Conservation (phyloP, 2,113 vertebrate genomes). For the Oreocharis arfaki region DNA sequence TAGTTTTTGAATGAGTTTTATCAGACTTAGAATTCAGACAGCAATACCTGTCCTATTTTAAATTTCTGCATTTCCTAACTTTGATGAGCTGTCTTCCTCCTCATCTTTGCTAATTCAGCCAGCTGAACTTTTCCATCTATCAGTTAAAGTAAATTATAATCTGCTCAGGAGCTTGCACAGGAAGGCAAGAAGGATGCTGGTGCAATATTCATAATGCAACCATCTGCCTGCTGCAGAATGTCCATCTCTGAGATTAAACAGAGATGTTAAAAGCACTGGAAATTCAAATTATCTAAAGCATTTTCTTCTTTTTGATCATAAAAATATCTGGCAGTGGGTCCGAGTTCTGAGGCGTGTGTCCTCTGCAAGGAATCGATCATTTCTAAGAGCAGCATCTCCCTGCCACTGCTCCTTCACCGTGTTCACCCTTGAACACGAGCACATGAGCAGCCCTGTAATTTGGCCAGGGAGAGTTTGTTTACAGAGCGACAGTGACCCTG, state of each 20-base stretch:
- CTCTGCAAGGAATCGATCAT: rapidly evolving
- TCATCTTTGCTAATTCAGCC: neutral
- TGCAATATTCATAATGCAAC: neutral
- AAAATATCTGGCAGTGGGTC: neutral
- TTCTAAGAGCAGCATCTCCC: neutral
- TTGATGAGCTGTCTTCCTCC: neutral
- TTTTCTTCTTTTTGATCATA: neutral
- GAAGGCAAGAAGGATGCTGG: neutral
- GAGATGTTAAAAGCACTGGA: neutral
- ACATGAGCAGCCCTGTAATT: neutral
- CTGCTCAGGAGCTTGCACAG: neutral
- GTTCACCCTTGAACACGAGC: neutral
- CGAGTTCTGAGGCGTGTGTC: neutral
- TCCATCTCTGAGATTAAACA: neutral
- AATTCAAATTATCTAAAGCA: neutral
- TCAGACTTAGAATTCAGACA: neutral
- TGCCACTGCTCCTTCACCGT: neutral
- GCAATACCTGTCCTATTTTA: neutral
- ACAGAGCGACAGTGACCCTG: neutral
- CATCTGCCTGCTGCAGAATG: neutral
- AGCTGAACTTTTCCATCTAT: neutral
- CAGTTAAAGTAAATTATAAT: neutral
- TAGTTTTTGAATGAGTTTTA: neutral
- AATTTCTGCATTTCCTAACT: neutral
- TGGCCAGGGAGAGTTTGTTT: neutral